These are phyloP conservation scores for Eugnorisma glareosa DNA, from an alignment of 2,888 invertebrate species.

Conservation along the genomic window DNA sequence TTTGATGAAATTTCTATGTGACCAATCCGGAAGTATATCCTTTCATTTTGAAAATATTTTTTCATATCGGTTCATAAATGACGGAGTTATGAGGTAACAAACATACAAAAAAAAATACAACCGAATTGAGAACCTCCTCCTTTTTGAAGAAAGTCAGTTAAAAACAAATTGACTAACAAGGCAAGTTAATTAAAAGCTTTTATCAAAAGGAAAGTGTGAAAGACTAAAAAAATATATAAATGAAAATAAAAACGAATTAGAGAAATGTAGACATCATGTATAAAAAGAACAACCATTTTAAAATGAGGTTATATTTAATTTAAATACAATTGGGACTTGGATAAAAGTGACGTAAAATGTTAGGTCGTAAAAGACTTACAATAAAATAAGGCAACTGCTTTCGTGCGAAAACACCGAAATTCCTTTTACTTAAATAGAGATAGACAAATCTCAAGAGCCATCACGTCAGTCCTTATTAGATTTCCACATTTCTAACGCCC, in stretches of 20 bases:
- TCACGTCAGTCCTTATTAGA: slow-evolving; percentile 25
- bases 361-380: not conserved
- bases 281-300: not conserved
- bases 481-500: slow-evolving; percentile 21
- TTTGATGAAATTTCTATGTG: too few species aligned
- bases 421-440: slow-evolving; percentile 25
- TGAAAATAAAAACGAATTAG: not conserved
- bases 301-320: too few species aligned
- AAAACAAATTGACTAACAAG: too few species aligned
- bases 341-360: not conserved
- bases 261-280: not conserved
- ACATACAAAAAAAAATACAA: too few species aligned
- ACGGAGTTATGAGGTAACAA: too few species aligned
- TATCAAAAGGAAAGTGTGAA: not conserved
- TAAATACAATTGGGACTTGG: not conserved
- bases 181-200: too few species aligned
- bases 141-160: too few species aligned
- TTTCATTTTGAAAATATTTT: too few species aligned
- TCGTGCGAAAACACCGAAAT: slow-evolving; percentile 3
- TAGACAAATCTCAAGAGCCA: slow-evolving; percentile 38
- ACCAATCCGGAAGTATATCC: too few species aligned
- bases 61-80: too few species aligned
- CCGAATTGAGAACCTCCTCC: too few species aligned
- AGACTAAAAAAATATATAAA: not conserved
- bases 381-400: not conserved